phyloP scores from a whole-genome alignment of 92 coral and sea anemone species.

The Anthopleura xanthogrammica region DNA sequence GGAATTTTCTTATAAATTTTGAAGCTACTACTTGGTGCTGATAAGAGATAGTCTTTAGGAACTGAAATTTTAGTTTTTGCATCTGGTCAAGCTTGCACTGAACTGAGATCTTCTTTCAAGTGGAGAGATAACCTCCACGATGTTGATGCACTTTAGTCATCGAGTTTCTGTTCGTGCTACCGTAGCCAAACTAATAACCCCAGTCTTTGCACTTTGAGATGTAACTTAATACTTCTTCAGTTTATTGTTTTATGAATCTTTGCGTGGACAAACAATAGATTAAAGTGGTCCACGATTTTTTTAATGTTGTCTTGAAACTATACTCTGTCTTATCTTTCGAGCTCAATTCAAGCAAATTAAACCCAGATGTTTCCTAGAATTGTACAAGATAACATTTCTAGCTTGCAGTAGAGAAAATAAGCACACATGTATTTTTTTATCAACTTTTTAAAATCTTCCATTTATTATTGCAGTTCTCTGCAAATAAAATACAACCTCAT shows the following conservation, averaged over 20 bases:
- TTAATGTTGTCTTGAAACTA: neutral
- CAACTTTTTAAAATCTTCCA: slow-evolving; percentile 4
- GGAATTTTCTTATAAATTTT: no score
- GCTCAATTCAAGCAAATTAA: no score
- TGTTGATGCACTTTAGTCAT: neutral
- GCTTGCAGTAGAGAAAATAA: neutral
- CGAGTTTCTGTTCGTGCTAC: neutral
- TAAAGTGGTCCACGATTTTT: neutral
- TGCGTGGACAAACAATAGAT: neutral
- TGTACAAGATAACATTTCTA: no score
- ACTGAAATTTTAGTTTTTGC: no score
- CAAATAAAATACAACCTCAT: slow-evolving; percentile 38
- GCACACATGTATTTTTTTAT: neutral
- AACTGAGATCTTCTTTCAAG: neutral
- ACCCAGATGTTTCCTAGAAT: no score
- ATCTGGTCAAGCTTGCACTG: neutral
- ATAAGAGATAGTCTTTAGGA: neutral
- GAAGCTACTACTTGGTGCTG: no score
- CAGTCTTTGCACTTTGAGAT: neutral
- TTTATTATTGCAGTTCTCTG: slow-evolving; percentile 20
- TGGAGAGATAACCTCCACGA: neutral
- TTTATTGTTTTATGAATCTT: neutral
- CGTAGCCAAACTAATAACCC: neutral
- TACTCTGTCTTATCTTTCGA: no score
- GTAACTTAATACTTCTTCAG: neutral